Evolutionary conservation across 1,140 invertebrate species (phyloP).

Genomic region (Gonioctena quinquepunctata): DNA sequence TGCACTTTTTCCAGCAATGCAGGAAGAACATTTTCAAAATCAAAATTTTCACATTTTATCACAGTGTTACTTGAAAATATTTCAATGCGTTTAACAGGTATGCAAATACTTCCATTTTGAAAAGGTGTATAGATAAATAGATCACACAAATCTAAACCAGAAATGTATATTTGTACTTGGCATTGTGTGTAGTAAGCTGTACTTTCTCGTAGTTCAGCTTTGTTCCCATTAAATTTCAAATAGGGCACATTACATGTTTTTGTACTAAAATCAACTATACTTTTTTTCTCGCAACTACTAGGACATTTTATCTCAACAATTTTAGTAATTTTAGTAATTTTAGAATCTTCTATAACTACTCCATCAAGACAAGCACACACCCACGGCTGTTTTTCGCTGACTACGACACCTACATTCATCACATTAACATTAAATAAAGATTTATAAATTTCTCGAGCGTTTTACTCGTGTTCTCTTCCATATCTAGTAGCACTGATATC

Average conservation of each 20-base stretch:
- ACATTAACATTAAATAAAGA: too few species aligned
- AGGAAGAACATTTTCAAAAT: constrained; percentile 44
- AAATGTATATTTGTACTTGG: constrained; percentile 45
- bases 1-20: background rate
- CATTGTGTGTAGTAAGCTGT: constrained; percentile 39
- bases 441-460: too few species aligned
- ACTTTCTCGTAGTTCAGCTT: constrained; percentile 30
- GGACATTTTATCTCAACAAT: constrained; percentile 48
- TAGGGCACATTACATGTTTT: constrained; percentile 38
- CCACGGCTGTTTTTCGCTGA: constrained; percentile 36
- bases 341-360: constrained; percentile 31
- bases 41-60: constrained; percentile 31
- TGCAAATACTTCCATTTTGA: constrained; percentile 25
- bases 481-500: too few species aligned
- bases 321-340: constrained; percentile 23
- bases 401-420: constrained; percentile 34
- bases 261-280: constrained; percentile 28
- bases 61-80: constrained; percentile 33
- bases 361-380: constrained; percentile 42
- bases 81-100: constrained; percentile 34
- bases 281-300: constrained; percentile 34
- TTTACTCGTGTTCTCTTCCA: too few species aligned
- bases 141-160: constrained; percentile 38
- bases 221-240: constrained; percentile 29
- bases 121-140: constrained; percentile 39